These are phyloP conservation scores for Argyrosomus regius DNA, from an alignment of 2,797 vertebrate genomes.

Conservation along the genomic window DNA sequence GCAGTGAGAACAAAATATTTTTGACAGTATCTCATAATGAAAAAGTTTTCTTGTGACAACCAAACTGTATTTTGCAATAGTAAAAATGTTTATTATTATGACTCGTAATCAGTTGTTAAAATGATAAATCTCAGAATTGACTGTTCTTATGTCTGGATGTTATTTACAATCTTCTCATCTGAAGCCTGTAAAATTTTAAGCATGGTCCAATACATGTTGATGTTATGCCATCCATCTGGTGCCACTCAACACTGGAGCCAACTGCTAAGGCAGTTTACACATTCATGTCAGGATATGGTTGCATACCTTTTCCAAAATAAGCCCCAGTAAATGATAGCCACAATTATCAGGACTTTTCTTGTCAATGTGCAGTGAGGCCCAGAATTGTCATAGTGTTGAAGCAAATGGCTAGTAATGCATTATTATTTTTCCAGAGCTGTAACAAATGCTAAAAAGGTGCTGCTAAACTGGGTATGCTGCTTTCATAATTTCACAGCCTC, in stretches of 20 bases:
- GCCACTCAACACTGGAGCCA: conserved; percentile 40
- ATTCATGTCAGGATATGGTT: conserved; percentile 46
- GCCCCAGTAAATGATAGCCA: conserved; percentile 30
- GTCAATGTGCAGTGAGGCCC: conserved; percentile 29
- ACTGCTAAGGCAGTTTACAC: conserved; percentile 37
- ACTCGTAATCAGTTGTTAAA: not conserved
- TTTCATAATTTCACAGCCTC: not conserved
- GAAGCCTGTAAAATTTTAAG: conserved; percentile 19
- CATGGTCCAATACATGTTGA: conserved; percentile 22
- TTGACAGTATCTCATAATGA: not conserved
- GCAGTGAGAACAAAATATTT: not conserved
- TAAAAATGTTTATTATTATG: not conserved
- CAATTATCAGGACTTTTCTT: conserved; percentile 50
- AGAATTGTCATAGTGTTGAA: conserved; percentile 11
- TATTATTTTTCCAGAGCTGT: not conserved
- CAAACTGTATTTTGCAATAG: not conserved
- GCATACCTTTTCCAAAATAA: conserved; percentile 60
- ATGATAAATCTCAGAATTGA: not conserved
- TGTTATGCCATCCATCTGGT: conserved; percentile 19
- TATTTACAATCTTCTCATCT: not conserved
- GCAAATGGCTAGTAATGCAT: conserved; percentile 20
- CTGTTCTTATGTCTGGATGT: not conserved
- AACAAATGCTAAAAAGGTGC: not conserved
- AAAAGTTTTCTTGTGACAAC: not conserved
- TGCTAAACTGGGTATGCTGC: not conserved